Base-by-base conservation (phyloP, 1,140 invertebrate species). In the Acromyrmex echinatior region DNA sequence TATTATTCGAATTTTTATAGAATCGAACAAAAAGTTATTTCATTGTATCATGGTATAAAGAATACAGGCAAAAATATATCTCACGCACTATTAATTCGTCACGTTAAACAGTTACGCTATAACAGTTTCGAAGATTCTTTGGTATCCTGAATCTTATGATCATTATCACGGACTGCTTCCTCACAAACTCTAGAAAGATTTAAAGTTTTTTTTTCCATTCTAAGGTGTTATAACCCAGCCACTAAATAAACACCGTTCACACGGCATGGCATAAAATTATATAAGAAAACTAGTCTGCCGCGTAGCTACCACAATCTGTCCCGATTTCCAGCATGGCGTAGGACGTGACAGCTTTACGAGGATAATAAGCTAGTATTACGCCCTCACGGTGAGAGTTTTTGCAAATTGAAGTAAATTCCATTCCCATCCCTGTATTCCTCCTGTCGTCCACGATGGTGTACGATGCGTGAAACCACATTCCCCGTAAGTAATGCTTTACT, bases 281-380 rank as follows among this genome's bases (percentile, higher is more conserved):
- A 71, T 71, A 71, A 81, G 35, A 53, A 58, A 71, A 81, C 65
- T 35, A 49, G 58, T 76, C 39, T 28, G 53, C 70, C n/a, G 21
- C 21, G 21, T 28, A 76, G 21, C 81, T 28, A 53, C 49, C 58
- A 65, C 58, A 63, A 86, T 86, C 84, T 39, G 62, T 86, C 58
- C 49, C 81, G 81, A 85, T 85, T 85, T 77, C 71, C 58, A 77
- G 60, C 16, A 53, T 49, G 56, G 53, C 71, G 58, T 76, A 79
- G 74, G 45, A 80, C 87, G 89, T 89, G 77, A 80, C 82, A 89
- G 92, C 79, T 92, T 93, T 93, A 93, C 91, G 91, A 93, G 84
- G 87, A 91, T 92, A 91, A 93, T 91, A 92, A 91, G 91, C 91
- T 90, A 89, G 91, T 91, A 91, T 91, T 87, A 87, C 81, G 76